These are phyloP conservation scores for Pimpla rufipes DNA, from an alignment of 2,888 invertebrate genomes.

Conservation along the genomic window DNA sequence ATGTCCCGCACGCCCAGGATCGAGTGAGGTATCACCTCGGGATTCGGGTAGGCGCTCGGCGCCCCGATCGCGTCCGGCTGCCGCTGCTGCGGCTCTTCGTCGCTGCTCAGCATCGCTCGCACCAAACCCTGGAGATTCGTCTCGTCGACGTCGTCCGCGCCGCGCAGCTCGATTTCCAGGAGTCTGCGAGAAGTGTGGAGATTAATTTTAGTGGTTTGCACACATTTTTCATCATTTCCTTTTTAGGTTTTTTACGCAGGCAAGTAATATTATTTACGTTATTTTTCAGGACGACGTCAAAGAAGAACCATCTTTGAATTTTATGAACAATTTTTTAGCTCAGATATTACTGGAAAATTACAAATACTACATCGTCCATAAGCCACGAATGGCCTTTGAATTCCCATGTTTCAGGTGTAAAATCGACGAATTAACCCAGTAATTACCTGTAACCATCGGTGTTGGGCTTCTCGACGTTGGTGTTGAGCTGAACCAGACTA, in stretches of 20 bases:
- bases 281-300: too few relatives aligned
- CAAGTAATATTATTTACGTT: too few relatives aligned
- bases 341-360: not conserved
- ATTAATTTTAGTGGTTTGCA: not conserved
- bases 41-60: constrained; percentile 74
- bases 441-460: constrained; percentile 79
- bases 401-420: not conserved
- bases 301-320: too few relatives aligned
- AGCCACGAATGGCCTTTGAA: too few relatives aligned
- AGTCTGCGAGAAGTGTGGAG: constrained; percentile 70
- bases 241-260: too few relatives aligned
- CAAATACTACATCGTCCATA: not conserved
- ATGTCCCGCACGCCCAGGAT: constrained; percentile 79
- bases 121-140: constrained; percentile 78
- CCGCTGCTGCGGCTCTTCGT: constrained; percentile 62
- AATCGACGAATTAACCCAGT: not conserved
- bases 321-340: too few relatives aligned
- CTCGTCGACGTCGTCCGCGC: constrained; percentile 76
- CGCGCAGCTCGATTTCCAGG: constrained; percentile 80
- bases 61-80: constrained; percentile 37
- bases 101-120: constrained; percentile 74
- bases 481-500: constrained; percentile 74
- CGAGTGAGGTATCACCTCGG: constrained; percentile 80
- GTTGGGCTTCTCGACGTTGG: constrained; percentile 81
- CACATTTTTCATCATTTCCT: not conserved